A percentile compares a stretch with the other conserved stretches of the same genome.
These are phyloP conservation scores for Macaria liturata DNA, from an alignment of 2,888 invertebrate genomes.

Conservation along the genomic window DNA sequence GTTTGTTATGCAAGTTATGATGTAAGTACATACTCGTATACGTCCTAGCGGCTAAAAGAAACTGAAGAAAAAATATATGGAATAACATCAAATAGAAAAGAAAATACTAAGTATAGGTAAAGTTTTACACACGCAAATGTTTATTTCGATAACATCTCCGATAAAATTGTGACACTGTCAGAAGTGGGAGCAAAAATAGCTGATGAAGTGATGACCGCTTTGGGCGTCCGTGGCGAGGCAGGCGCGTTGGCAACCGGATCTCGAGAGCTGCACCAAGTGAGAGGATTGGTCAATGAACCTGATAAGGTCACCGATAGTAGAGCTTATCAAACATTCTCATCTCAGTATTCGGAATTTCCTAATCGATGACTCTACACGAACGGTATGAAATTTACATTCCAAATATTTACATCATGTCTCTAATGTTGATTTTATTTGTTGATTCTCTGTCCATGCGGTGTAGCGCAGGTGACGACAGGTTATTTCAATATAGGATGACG, in stretches of 20 bases:
- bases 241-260: slow-evolving; percentile 18
- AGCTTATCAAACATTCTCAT: slow-evolving; percentile 10
- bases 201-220: slow-evolving; percentile 11
- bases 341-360: slow-evolving; percentile 11
- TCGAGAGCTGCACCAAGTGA: slow-evolving; percentile 20
- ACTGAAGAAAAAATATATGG: not conserved
- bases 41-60: not conserved
- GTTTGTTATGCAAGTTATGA: too few relatives aligned
- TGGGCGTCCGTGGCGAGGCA: slow-evolving; percentile 1
- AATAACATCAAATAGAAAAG: not conserved
- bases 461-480: not conserved
- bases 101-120: too few relatives aligned
- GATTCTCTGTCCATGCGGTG: slow-evolving; percentile 1
- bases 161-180: slow-evolving; percentile 25
- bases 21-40: too few relatives aligned
- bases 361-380: slow-evolving; percentile 8
- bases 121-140: too few relatives aligned
- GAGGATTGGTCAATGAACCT: slow-evolving; percentile 33
- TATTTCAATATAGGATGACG: too few relatives aligned
- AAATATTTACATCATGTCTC: slow-evolving; percentile 4
- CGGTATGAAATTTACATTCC: slow-evolving; percentile 6
- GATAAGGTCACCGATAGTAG: slow-evolving; percentile 20
- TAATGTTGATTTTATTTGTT: slow-evolving; percentile 1
- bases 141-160: slow-evolving; percentile 2
- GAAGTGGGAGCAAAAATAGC: slow-evolving; percentile 24